phyloP scores from a whole-genome alignment of 2,797 vertebrate genomes.

The Rhincodon typus region DNA sequence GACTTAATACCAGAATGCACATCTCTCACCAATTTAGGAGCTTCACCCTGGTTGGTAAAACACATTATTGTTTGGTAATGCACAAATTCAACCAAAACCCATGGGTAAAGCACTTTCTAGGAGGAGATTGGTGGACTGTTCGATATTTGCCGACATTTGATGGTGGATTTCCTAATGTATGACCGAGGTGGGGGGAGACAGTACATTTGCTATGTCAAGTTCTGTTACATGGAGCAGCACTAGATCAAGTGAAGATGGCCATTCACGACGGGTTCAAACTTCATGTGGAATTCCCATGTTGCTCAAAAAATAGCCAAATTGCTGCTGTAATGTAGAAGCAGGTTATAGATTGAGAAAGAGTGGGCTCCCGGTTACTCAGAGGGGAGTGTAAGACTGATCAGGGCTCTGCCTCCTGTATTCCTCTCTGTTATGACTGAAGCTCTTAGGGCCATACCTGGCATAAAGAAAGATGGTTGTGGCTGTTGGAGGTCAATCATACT shows the following conservation, averaged over 20 bases:
- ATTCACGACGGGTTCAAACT: not conserved
- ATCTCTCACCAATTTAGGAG: not conserved
- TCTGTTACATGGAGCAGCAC: no score
- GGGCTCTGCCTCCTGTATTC: not conserved
- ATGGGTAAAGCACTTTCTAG: not conserved
- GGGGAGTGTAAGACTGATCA: not conserved
- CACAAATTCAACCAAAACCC: not conserved
- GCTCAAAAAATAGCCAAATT: not conserved
- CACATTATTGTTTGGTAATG: not conserved
- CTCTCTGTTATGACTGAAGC: not conserved
- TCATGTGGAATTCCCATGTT: not conserved
- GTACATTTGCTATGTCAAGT: not conserved
- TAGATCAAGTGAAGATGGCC: not conserved
- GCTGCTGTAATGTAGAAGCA: not conserved
- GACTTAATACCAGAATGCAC: not conserved
- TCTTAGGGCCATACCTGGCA: no score
- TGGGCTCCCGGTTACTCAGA: not conserved
- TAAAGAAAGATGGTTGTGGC: no score
- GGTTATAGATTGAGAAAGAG: not conserved
- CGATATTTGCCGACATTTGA: not conserved
- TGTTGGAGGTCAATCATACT: no score
- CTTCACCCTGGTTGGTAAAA: not conserved
- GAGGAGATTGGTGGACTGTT: not conserved
- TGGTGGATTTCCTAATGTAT: not conserved
- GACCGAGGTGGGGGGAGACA: not conserved